These are phyloP conservation scores for Oplegnathus fasciatus DNA, from an alignment of 2,113 vertebrate species.

Conservation along the genomic window DNA sequence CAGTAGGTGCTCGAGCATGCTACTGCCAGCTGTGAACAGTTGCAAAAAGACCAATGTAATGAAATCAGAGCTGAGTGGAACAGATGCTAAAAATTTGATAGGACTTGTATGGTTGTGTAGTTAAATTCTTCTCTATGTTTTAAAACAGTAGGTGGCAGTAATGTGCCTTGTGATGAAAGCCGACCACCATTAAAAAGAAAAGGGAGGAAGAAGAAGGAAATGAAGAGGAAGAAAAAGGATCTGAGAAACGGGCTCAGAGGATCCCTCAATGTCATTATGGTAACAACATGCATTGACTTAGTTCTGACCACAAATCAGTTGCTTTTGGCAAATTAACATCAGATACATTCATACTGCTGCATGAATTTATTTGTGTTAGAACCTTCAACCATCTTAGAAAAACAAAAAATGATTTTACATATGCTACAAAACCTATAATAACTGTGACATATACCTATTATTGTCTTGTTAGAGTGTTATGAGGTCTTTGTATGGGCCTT, in stretches of 20 bases:
- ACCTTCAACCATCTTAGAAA: background rate
- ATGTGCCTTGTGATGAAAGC: conserved; percentile 13
- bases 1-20: background rate
- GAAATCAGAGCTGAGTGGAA: conserved; percentile 19
- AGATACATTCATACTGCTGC: background rate
- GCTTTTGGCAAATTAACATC: background rate
- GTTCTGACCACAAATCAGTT: background rate
- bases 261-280: conserved; percentile 42
- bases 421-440: background rate
- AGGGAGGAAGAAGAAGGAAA: background rate
- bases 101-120: background rate
- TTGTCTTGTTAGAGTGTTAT: background rate
- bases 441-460: background rate
- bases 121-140: background rate
- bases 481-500: background rate
- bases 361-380: background rate
- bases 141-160: conserved; percentile 66
- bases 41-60: background rate
- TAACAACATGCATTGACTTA: background rate
- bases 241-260: conserved; percentile 5
- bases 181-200: conserved; percentile 2
- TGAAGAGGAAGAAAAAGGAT: background rate
- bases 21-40: conserved; percentile 13
- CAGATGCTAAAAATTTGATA: background rate
- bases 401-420: background rate